These are phyloP conservation scores for Thelaira solivaga DNA, from an alignment of 2,888 invertebrate species.

Conservation along the genomic window DNA sequence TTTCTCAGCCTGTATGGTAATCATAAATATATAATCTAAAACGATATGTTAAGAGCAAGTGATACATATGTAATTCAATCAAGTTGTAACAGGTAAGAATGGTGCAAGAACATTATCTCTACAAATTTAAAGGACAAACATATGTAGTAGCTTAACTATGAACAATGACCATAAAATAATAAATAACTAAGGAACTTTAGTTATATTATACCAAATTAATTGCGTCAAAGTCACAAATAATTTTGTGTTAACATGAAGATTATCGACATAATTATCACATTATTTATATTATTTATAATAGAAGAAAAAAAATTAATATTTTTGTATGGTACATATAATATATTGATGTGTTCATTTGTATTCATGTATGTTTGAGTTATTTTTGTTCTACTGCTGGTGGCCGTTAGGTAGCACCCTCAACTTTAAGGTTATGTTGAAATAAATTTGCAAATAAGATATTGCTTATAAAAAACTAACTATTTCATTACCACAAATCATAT, in stretches of 20 bases:
- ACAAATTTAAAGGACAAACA: not conserved
- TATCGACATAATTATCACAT: too few relatives aligned
- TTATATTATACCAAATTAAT: too few relatives aligned
- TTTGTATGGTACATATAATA: not conserved
- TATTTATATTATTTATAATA: too few relatives aligned
- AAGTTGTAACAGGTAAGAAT: not conserved
- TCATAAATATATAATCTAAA: not conserved
- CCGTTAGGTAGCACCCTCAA: slow-evolving; percentile 56
- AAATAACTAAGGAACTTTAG: too few relatives aligned
- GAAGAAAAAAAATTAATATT: too few relatives aligned
- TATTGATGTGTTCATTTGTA: too few relatives aligned
- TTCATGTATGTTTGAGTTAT: not conserved
- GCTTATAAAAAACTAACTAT: not conserved
- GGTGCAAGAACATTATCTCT: too few relatives aligned
- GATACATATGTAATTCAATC: not conserved
- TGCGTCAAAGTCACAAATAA: too few relatives aligned
- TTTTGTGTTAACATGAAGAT: too few relatives aligned
- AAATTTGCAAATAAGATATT: slow-evolving; percentile 43
- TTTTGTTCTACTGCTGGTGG: slow-evolving; percentile 38
- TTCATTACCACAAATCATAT: too few relatives aligned
- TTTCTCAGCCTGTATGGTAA: not conserved
- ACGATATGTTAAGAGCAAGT: not conserved
- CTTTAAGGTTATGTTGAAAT: slow-evolving; percentile 66
- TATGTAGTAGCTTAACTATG: too few relatives aligned
- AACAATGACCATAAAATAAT: too few relatives aligned